Conservation (phyloP, 2,888 invertebrate species). For the Sinopyrophorus schimmeli region DNA sequence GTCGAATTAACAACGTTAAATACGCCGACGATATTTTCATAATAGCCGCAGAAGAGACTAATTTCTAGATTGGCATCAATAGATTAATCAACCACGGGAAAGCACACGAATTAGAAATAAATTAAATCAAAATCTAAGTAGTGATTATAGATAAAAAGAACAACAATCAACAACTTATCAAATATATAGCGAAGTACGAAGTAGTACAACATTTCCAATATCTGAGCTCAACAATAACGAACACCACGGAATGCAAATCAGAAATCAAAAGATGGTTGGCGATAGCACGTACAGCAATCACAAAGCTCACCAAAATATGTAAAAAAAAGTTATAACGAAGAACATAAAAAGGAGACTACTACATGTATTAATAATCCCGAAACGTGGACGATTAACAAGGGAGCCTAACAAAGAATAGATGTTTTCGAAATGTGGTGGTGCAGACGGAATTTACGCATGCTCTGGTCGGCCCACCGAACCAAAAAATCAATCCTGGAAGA, state of each 20-base stretch:
- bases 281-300: background rate
- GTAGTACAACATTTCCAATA: background rate
- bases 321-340: background rate
- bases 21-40: background rate
- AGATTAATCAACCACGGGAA: background rate
- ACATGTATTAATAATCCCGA: background rate
- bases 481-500: background rate
- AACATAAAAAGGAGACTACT: background rate
- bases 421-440: background rate
- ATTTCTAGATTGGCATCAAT: background rate
- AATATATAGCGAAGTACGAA: background rate
- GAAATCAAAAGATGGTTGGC: background rate
- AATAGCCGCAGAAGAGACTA: background rate
- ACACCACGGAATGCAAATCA: no score
- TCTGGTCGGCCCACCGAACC: no score
- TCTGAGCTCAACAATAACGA: no score
- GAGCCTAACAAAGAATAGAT: background rate
- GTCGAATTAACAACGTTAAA: background rate
- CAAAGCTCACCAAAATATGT: no score
- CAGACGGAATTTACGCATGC: no score
- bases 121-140: background rate
- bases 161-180: background rate
- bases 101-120: background rate
- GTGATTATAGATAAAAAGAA: background rate
- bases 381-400: no score